Evolutionary conservation across 2,113 vertebrate species (phyloP).

Genomic region (Azemiops feae): DNA sequence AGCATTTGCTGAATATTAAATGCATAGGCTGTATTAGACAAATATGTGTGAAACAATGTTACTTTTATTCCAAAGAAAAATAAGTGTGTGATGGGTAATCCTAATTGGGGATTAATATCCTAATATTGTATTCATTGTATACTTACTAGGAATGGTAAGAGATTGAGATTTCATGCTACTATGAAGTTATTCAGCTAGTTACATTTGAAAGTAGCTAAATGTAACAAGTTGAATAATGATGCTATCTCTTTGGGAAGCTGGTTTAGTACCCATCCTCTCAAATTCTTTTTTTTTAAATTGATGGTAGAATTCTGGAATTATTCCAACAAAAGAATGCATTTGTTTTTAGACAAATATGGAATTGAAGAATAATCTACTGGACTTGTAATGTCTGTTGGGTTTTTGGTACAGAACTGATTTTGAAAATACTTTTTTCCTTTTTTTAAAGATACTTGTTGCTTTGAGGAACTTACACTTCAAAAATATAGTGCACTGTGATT

Average conservation of each 20-base stretch:
- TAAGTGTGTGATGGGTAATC: not conserved
- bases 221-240: not conserved
- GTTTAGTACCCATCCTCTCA: not conserved
- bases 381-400: not conserved
- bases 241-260: not conserved
- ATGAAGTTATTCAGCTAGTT: not conserved
- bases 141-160: not conserved
- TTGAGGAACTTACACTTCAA: slow-evolving; percentile 98
- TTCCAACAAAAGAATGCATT: not conserved
- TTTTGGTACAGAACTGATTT: slow-evolving; percentile 14
- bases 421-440: slow-evolving; percentile 31
- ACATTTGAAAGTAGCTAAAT: not conserved
- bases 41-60: not conserved
- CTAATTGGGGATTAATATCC: not conserved
- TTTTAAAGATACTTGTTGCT: slow-evolving; percentile 90
- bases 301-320: not conserved
- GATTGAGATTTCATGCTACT: not conserved
- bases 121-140: not conserved
- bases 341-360: not conserved
- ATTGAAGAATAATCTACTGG: slow-evolving; percentile 2
- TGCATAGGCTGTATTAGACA: not conserved
- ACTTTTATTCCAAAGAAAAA: not conserved
- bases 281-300: not conserved
- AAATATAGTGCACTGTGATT: slow-evolving; percentile 98
- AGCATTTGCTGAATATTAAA: not conserved